A percentile compares a stretch with the other conserved stretches of the same genome.
phyloP scores from a whole-genome alignment of 2,888 invertebrate species.

The Tachina fera region DNA sequence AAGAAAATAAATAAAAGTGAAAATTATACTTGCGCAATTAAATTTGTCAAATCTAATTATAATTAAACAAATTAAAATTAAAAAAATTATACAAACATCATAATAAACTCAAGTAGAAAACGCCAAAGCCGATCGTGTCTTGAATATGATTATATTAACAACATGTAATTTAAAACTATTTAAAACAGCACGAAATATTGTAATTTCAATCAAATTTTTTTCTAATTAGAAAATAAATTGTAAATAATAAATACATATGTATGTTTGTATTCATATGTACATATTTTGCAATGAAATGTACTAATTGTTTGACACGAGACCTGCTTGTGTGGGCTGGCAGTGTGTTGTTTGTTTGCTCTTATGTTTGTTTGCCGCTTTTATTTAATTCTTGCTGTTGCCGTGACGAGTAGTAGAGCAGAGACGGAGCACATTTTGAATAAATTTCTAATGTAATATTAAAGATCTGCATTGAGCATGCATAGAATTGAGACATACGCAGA shows the following conservation, averaged over 20 bases:
- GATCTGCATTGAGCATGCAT: conserved; percentile 84
- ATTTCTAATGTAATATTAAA: conserved; percentile 40
- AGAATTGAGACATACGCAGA: conserved; percentile 79
- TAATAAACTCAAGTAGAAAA: neutral
- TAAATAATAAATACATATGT: no score
- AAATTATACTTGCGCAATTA: no score
- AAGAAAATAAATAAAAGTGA: no score
- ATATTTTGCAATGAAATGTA: neutral
- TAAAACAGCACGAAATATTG: no score
- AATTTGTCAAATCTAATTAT: no score
- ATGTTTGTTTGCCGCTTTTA: neutral
- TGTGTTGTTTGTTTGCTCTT: conserved; percentile 4
- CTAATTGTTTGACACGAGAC: neutral
- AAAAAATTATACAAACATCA: neutral
- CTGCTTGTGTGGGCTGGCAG: neutral
- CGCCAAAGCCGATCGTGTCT: conserved; percentile 8
- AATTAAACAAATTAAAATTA: no score
- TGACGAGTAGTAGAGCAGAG: conserved; percentile 56
- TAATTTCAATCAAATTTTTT: no score
- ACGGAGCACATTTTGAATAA: conserved; percentile 53
- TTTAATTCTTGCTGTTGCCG: neutral
- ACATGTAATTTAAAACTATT: conserved; percentile 7
- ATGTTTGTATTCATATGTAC: no score
- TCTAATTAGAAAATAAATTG: no score
- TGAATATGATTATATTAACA: neutral